A percentile compares a stretch with the other conserved stretches of the same genome.
Evolutionary conservation across 2,888 invertebrate genomes (phyloP).

Genomic region (Eupeodes latifasciatus): DNA sequence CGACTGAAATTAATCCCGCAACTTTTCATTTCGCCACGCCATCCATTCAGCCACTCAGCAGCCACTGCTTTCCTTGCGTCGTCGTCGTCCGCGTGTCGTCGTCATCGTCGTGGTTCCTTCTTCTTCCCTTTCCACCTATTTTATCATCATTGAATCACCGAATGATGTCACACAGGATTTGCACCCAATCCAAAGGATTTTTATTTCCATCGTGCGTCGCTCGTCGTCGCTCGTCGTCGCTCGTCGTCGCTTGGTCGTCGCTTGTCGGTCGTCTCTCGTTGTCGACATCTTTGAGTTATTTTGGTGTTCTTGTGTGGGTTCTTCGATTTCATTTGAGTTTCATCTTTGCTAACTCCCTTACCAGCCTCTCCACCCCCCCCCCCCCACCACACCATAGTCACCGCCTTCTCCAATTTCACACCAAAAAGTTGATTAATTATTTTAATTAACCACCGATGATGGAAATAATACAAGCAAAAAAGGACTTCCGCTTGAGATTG

Average conservation of each 20-base stretch:
- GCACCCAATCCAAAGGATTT: slow-evolving; percentile 60
- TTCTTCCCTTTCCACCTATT: background rate
- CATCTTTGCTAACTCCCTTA: background rate
- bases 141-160: slow-evolving; percentile 7
- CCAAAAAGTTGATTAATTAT: slow-evolving; percentile 71
- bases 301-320: slow-evolving; percentile 55
- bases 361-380: too few relatives aligned
- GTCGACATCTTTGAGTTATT: slow-evolving; percentile 45
- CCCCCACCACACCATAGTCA: too few relatives aligned
- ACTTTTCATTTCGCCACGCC: slow-evolving; percentile 71
- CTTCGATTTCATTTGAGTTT: slow-evolving; percentile 6
- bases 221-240: background rate
- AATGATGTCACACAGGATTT: slow-evolving; percentile 70
- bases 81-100: background rate
- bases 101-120: background rate
- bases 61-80: background rate
- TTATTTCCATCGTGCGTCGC: background rate
- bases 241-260: background rate
- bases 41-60: slow-evolving; percentile 32
- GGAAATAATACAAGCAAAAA: slow-evolving; percentile 51
- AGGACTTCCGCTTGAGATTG: slow-evolving; percentile 56
- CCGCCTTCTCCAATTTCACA: background rate
- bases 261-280: background rate
- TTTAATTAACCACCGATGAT: slow-evolving; percentile 74
- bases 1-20: slow-evolving; percentile 75